Evolutionary conservation across 2,797 vertebrate genomes (phyloP), one percentile per base, ranked within the genome.

Genomic region (Tragopan temminckii): DNA sequence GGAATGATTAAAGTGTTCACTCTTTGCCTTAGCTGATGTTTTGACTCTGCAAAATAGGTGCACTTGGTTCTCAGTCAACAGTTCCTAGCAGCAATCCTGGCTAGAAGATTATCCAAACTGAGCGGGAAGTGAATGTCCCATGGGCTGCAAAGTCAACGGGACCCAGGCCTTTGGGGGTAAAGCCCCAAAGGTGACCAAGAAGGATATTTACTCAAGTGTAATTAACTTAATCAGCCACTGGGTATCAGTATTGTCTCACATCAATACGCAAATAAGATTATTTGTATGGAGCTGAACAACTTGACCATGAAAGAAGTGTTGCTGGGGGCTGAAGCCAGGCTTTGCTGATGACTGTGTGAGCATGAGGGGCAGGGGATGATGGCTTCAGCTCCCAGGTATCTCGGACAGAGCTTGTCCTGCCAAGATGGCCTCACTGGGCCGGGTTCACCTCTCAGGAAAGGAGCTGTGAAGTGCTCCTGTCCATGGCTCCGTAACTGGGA

Each of bases 211-310:
- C 76, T 72, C 86, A 80, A 95, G 86, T 96, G 96, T 96, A 96
- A 96, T 96, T 96, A 96, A 95, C 96, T 96, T 96, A 95, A 95
- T 96, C 94, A 96, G 69, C 94, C 96, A 96, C 95, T 96, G 95
- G 96, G 95, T 96, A 96, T 96, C 96, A 96, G 76, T 96, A 87
- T 96, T 96, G 96, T 96, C 82, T 95, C 94, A 96, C 92, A 88
- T 85, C 92, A 90, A 83, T 93, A 62, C 46, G 72, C 64, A 10
- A 71, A 87, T 93, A 88, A 72, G 8, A 27, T 24, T 45, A 38
- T 85, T 92, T 95, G 93, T 85, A 6, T 75, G 92, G 94, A 89
- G 58, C n/a, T 91, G 80, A 58, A 25, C 55, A 61, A 36, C 40
- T 80, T 31, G 38, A 10, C 31, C 67, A 12, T 79, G 35, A 25